phyloP scores from a whole-genome alignment of 2,888 invertebrate genomes.

The Aethes cnicana region DNA sequence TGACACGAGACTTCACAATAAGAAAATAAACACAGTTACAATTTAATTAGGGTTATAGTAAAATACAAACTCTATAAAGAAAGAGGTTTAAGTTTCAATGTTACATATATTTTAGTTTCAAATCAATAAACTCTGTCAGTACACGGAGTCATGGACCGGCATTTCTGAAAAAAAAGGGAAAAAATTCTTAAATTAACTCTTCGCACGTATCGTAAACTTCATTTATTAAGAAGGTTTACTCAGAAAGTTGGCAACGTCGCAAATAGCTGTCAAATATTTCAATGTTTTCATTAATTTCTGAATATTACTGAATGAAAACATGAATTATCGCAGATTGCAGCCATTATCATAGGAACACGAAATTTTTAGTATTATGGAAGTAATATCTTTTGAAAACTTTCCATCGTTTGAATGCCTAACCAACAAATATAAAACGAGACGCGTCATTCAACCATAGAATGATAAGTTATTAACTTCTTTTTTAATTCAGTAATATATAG shows the following conservation, averaged over 20 bases:
- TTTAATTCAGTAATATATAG: no score
- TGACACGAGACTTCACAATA: neutral
- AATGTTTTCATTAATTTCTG: no score
- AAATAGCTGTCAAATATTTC: no score
- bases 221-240: conserved; percentile 84
- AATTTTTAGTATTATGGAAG: no score
- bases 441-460: no score
- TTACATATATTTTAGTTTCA: conserved; percentile 9
- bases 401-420: no score
- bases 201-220: conserved; percentile 80
- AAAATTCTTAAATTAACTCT: neutral
- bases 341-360: no score
- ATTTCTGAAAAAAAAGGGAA: conserved; percentile 44
- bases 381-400: no score
- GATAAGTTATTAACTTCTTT: no score
- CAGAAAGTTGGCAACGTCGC: no score
- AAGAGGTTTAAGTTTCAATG: neutral
- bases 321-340: no score
- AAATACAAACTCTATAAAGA: neutral
- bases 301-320: conserved; percentile 40
- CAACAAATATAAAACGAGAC: no score
- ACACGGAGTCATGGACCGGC: conserved; percentile 46
- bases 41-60: conserved; percentile 1
- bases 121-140: conserved; percentile 34
- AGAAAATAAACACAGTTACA: neutral